Evolutionary conservation across 1,140 invertebrate genomes (phyloP).

Genomic region (Leptinotarsa texana): DNA sequence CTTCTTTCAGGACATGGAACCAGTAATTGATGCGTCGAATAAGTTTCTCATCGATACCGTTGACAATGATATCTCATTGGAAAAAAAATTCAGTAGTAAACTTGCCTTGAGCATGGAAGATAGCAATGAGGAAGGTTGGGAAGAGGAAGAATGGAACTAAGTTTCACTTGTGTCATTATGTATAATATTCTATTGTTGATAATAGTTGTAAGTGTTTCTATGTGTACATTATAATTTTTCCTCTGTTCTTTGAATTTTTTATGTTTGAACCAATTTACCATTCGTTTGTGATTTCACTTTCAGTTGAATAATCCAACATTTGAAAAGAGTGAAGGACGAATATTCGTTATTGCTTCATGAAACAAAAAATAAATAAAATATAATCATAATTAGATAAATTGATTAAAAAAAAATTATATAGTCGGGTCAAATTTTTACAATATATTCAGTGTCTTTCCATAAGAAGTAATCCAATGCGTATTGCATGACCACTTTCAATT

Average conservation of each 20-base stretch:
- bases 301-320: too few relatives aligned
- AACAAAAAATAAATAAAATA: too few relatives aligned
- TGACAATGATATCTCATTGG: conserved; percentile 27
- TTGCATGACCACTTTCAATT: too few relatives aligned
- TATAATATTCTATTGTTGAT: background rate
- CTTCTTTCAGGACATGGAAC: conserved; percentile 84
- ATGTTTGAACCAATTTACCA: too few relatives aligned
- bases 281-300: too few relatives aligned
- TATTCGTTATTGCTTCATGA: too few relatives aligned
- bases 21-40: conserved; percentile 71
- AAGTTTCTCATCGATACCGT: conserved; percentile 45
- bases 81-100: conserved; percentile 35
- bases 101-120: conserved; percentile 39
- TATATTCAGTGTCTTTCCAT: too few relatives aligned
- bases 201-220: background rate
- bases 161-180: background rate
- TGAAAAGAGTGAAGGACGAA: too few relatives aligned
- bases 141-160: conserved; percentile 43
- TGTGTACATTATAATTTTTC: background rate
- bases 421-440: too few relatives aligned
- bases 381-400: too few relatives aligned
- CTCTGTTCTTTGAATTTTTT: background rate
- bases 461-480: too few relatives aligned
- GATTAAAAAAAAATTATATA: too few relatives aligned
- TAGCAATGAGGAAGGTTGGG: conserved; percentile 49